Conservation (phyloP, 64 coral and sea anemone species). For the Platygyra sinensis region DNA sequence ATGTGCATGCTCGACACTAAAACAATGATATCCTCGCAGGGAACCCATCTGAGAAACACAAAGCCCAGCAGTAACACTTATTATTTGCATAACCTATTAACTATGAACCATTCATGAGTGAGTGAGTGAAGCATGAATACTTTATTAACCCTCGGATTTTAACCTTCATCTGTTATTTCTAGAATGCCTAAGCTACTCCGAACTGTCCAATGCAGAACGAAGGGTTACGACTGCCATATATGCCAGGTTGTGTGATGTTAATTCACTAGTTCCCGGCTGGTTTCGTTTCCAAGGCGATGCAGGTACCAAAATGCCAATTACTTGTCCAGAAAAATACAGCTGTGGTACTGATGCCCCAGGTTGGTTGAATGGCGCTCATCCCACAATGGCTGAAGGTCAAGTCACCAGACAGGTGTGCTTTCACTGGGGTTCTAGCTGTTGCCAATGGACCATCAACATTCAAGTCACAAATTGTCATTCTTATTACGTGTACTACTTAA, state of each 20-base stretch:
- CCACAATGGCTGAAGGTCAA: background rate
- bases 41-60: no score
- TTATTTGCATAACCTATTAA: background rate
- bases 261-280: background rate
- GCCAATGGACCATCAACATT: background rate
- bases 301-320: background rate
- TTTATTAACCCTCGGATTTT: no score
- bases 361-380: slow-evolving; percentile 4
- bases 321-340: background rate
- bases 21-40: no score
- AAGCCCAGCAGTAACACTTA: background rate
- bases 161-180: background rate
- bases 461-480: background rate
- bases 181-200: background rate
- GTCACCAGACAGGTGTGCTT: slow-evolving; percentile 10
- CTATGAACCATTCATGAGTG: no score
- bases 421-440: background rate
- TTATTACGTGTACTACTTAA: background rate
- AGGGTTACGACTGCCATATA: background rate
- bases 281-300: background rate
- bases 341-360: background rate
- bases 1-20: no score
- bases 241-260: background rate
- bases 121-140: no score
- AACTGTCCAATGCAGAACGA: background rate